These are phyloP conservation scores for Tetramorium parvispinum DNA, from an alignment of 1,140 invertebrate species.

Conservation along the genomic window DNA sequence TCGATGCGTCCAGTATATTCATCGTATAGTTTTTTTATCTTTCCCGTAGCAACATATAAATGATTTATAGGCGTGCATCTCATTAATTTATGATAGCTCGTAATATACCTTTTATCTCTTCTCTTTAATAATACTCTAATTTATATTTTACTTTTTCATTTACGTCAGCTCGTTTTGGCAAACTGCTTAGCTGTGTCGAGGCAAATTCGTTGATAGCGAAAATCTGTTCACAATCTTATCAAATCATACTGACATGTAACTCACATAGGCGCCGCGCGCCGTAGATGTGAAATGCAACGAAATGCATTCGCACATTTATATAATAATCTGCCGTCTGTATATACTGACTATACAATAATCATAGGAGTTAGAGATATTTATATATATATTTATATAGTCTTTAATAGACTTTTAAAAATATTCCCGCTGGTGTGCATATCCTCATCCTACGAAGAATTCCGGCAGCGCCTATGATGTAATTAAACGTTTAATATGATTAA, in stretches of 20 bases:
- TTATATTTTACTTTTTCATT: slow-evolving; percentile 68
- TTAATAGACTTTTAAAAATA: slow-evolving; percentile 31
- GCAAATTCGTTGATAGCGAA: slow-evolving; percentile 77
- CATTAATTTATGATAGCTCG: slow-evolving; percentile 64
- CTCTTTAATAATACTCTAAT: slow-evolving; percentile 69
- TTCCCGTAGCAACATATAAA: slow-evolving; percentile 44
- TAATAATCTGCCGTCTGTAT: neutral
- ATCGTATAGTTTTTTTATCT: slow-evolving; percentile 20
- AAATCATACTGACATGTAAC: slow-evolving; percentile 23
- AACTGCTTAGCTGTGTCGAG: slow-evolving; percentile 72
- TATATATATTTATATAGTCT: neutral
- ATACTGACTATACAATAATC: neutral
- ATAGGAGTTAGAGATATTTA: slow-evolving; percentile 6
- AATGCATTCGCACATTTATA: slow-evolving; percentile 5
- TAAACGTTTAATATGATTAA: slow-evolving; percentile 2
- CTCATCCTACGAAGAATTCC: neutral
- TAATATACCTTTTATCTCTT: slow-evolving; percentile 64
- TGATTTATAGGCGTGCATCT: slow-evolving; percentile 61
- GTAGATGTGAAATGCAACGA: neutral
- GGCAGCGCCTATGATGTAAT: slow-evolving; percentile 25
- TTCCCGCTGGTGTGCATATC: neutral
- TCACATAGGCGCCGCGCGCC: neutral
- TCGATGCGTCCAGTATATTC: neutral
- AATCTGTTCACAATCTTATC: slow-evolving; percentile 75
- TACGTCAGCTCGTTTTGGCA: slow-evolving; percentile 73